phyloP scores from a whole-genome alignment of 2,888 invertebrate genomes.

The Alcis repandata region DNA sequence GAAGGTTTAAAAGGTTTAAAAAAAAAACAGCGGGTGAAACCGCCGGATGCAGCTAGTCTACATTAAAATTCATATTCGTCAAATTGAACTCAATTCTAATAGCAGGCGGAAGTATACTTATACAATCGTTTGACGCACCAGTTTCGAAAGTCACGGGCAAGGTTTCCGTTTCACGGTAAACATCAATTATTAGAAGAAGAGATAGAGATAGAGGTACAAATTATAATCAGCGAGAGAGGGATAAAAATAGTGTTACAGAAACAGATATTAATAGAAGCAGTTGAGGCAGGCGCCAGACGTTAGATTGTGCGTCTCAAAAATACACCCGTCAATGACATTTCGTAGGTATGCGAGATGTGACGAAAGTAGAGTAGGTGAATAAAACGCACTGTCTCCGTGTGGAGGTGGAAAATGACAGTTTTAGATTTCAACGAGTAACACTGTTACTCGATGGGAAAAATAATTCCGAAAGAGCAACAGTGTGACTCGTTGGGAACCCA shows the following conservation, averaged over 20 bases:
- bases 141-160: slow-evolving; percentile 42
- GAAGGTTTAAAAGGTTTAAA: no score
- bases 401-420: not conserved
- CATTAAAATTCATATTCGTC: not conserved
- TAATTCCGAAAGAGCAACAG: no score
- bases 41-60: no score
- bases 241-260: slow-evolving; percentile 31
- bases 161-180: slow-evolving; percentile 28
- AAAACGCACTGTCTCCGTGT: slow-evolving; percentile 23
- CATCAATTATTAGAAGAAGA: slow-evolving; percentile 13
- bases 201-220: not conserved
- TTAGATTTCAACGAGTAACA: not conserved
- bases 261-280: slow-evolving; percentile 37
- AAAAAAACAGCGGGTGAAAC: no score
- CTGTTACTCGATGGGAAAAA: no score
- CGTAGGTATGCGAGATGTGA: slow-evolving; percentile 25
- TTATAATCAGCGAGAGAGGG: slow-evolving; percentile 16
- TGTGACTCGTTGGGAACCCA: no score
- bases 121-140: slow-evolving; percentile 14
- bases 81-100: slow-evolving; percentile 6
- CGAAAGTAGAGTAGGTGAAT: slow-evolving; percentile 27
- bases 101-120: slow-evolving; percentile 28
- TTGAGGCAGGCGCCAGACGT: slow-evolving; percentile 41
- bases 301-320: slow-evolving; percentile 48
- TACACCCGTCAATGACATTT: slow-evolving; percentile 43